Conservation (phyloP, 35 echinoderm and acorn worm species). For the Acanthaster planci region DNA sequence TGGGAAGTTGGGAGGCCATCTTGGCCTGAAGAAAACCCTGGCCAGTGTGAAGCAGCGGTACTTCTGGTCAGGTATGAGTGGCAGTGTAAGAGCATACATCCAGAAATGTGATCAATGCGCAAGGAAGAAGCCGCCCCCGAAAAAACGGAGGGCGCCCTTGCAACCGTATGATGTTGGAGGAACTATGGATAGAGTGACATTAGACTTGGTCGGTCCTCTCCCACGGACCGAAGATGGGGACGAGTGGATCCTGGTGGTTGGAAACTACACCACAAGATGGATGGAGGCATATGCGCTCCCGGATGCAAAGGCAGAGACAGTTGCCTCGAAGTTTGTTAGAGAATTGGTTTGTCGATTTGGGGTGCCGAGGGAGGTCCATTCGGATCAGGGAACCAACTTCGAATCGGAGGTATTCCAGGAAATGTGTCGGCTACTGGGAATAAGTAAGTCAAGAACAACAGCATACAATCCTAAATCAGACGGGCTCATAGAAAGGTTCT, state of each 20-base stretch:
- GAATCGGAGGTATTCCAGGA: slow-evolving; percentile 49
- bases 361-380: slow-evolving; percentile 35
- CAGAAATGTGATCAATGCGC: slow-evolving; percentile 29
- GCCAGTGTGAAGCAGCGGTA: background rate
- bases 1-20: background rate
- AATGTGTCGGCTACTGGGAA: slow-evolving; percentile 32
- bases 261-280: slow-evolving; percentile 55
- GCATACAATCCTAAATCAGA: slow-evolving; percentile 41
- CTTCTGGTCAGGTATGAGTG: slow-evolving; percentile 28
- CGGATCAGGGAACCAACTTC: slow-evolving; percentile 51
- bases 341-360: slow-evolving; percentile 57
- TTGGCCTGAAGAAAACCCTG: slow-evolving; percentile 30
- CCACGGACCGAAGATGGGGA: slow-evolving; percentile 22
- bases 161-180: slow-evolving; percentile 31
- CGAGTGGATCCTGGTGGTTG: slow-evolving; percentile 42
- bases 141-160: slow-evolving; percentile 7
- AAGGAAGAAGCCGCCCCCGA: background rate
- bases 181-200: slow-evolving; percentile 26
- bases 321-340: slow-evolving; percentile 40
- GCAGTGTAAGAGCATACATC: background rate
- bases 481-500: slow-evolving; percentile 27
- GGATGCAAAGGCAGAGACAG: slow-evolving; percentile 47
- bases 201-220: slow-evolving; percentile 30
- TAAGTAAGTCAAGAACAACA: slow-evolving; percentile 35
- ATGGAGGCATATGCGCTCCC: slow-evolving; percentile 56